These are phyloP conservation scores for Sceliomorpha sp. DNA, from an alignment of 2,888 invertebrate genomes.

Conservation along the genomic window DNA sequence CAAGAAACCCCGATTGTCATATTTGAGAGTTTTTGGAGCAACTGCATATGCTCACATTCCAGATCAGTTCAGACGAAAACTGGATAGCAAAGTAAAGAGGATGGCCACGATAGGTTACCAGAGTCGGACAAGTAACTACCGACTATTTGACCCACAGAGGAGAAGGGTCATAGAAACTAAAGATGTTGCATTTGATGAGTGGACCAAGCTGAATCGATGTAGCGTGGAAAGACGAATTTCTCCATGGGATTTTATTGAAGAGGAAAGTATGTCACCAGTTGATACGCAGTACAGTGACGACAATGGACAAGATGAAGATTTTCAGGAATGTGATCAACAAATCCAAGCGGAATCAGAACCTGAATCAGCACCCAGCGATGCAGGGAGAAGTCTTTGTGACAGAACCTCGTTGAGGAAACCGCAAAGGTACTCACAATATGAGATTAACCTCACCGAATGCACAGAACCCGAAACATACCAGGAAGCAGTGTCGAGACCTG, in stretches of 20 bases:
- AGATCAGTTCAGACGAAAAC: constrained; percentile 47
- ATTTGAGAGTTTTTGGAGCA: constrained; percentile 51
- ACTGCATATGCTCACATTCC: constrained; percentile 43
- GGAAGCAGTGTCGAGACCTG: constrained; percentile 22
- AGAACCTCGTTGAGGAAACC: constrained; percentile 5
- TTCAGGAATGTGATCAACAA: constrained; percentile 44
- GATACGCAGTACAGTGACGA: too few relatives aligned
- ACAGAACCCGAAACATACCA: constrained; percentile 19
- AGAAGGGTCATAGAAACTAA: constrained; percentile 33
- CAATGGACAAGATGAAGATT: too few relatives aligned
- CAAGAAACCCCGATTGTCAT: constrained; percentile 46
- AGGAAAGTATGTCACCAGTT: too few relatives aligned
- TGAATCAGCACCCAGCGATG: too few relatives aligned
- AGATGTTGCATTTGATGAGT: constrained; percentile 44
- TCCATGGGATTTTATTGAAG: constrained; percentile 6
- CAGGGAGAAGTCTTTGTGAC: too few relatives aligned
- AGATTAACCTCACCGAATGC: constrained; percentile 16
- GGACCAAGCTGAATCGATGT: not conserved
- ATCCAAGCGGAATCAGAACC: too few relatives aligned
- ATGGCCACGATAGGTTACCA: constrained; percentile 53
- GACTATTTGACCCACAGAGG: constrained; percentile 34
- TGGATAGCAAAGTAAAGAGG: constrained; percentile 54
- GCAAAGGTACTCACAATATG: not conserved
- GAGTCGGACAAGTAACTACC: constrained; percentile 29
- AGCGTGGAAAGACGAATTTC: not conserved